Conservation (phyloP, 2,888 invertebrate species). For the Crioceris asparagi region DNA sequence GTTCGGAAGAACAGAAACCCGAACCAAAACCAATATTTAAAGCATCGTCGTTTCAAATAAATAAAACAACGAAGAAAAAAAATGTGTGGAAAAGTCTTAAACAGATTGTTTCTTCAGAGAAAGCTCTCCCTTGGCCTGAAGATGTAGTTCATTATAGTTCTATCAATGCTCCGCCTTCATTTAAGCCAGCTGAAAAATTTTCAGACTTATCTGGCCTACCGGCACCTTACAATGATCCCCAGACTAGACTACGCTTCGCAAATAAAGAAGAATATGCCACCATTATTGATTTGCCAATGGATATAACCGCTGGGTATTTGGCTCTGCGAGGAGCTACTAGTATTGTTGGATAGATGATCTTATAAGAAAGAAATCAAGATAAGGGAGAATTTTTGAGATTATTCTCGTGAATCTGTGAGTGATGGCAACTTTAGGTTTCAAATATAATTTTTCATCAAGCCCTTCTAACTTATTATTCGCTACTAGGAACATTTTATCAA, state of each 20-base stretch:
- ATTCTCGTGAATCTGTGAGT: too few species aligned
- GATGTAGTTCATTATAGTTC: slow-evolving; percentile 72
- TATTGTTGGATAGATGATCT: slow-evolving; percentile 64
- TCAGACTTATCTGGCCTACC: slow-evolving; percentile 85
- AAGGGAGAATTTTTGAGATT: too few species aligned
- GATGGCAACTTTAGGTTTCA: too few species aligned
- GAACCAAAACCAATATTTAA: slow-evolving; percentile 34
- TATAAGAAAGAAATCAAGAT: too few species aligned
- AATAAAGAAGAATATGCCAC: slow-evolving; percentile 82
- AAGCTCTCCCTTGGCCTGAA: slow-evolving; percentile 64
- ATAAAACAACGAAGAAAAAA: slow-evolving; percentile 55
- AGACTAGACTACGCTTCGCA: slow-evolving; percentile 76
- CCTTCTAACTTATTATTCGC: too few species aligned
- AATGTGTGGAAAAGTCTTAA: slow-evolving; percentile 81
- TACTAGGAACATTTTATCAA: too few species aligned
- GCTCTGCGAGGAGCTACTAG: slow-evolving; percentile 73
- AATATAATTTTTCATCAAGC: too few species aligned
- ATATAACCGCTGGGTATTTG: slow-evolving; percentile 82
- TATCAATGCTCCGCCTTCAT: slow-evolving; percentile 84
- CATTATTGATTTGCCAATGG: slow-evolving; percentile 77
- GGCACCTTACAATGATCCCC: slow-evolving; percentile 82
- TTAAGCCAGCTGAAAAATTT: slow-evolving; percentile 85
- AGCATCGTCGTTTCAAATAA: slow-evolving; percentile 38
- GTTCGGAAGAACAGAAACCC: slow-evolving; percentile 23
- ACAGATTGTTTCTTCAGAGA: slow-evolving; percentile 75